phyloP scores from a whole-genome alignment of 1,140 invertebrate species.

The Scaptodrosophila lebanonensis region DNA sequence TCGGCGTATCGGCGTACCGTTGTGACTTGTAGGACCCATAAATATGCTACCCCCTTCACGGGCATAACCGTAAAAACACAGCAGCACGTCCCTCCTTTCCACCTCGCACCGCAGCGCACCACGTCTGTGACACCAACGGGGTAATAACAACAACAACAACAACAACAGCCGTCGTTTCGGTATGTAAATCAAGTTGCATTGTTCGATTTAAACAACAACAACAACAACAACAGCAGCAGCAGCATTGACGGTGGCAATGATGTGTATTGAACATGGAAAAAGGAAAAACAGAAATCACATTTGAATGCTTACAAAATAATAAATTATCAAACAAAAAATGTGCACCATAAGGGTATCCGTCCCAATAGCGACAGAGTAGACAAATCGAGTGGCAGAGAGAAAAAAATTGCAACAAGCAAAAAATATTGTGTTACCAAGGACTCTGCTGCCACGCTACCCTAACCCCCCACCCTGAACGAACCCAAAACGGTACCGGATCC shows the following conservation, averaged over 20 bases:
- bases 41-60: conserved; percentile 36
- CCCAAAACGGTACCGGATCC: background rate
- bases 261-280: conserved; percentile 21
- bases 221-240: conserved; percentile 18
- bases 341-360: conserved; percentile 44
- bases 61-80: conserved; percentile 59
- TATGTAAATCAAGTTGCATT: conserved; percentile 77
- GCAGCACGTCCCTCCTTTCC: conserved; percentile 23
- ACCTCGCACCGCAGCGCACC: background rate
- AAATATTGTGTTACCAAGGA: conserved; percentile 7
- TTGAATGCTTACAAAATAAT: conserved; percentile 77
- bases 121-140: conserved; percentile 29
- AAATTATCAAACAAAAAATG: conserved; percentile 74
- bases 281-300: conserved; percentile 60
- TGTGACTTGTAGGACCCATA: conserved; percentile 45
- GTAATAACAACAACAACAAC: conserved; percentile 39
- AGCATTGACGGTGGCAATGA: too few relatives aligned
- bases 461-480: conserved; percentile 18
- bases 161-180: conserved; percentile 66
- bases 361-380: too few relatives aligned
- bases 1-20: conserved; percentile 20
- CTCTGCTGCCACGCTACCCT: conserved; percentile 63
- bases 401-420: conserved; percentile 59
- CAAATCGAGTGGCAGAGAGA: conserved; percentile 16
- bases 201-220: conserved; percentile 54